Base-by-base conservation (phyloP, 2,888 invertebrate genomes). In the Sinelater perroti region DNA sequence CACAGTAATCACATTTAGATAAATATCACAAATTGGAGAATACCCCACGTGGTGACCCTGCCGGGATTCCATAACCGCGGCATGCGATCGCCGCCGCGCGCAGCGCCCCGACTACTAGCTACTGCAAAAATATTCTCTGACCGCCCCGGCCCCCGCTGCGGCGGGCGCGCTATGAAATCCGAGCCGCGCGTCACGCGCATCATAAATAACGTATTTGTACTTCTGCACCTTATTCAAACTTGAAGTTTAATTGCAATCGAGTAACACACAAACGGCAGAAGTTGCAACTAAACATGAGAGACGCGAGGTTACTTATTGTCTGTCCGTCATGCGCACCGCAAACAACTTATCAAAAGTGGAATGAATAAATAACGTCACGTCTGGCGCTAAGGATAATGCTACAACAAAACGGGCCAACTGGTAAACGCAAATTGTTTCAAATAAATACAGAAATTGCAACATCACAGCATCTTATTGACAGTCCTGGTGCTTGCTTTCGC, bases 1-100 rank as follows among this genome's bases (percentile, higher is more conserved):
- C 74, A 76, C 74, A 70, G 73, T 75, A 75, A 77, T 77, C 76
- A 77, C 77, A 77, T 77, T 75, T 72, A 77, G 74, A 76, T 75
- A 75, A 76, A 77, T 77, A 77, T 77, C 77, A 77, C 77, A 77
- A 75, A 75, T 72, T 75, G 75, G 75, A 74, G 75, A 72, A 69
- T 70, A 71, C 71, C 70, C 72, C 54, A 70, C 71, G 72, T 72
- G 68, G 68, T 71, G 70, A 72, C 70, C 71, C 66, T 70, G 69
- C 67, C 65, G 64, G 71, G 72, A 74, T 73, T 72, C 71, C 73
- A 74, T 74, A 74, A 74, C 68, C 63, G 52, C 53, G 63, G 38
- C 46, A 56, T 13, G 31, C 7, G 33, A 16, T 35, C 20, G 8
- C 10, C 10, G 13, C 4, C 45, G 14, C 33, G 35, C 31, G 2